Percentiles rank a stretch among this genome's conserved stretches.
Conservation (phyloP, 2,888 invertebrate species). For the Drosophila algonquin region DNA sequence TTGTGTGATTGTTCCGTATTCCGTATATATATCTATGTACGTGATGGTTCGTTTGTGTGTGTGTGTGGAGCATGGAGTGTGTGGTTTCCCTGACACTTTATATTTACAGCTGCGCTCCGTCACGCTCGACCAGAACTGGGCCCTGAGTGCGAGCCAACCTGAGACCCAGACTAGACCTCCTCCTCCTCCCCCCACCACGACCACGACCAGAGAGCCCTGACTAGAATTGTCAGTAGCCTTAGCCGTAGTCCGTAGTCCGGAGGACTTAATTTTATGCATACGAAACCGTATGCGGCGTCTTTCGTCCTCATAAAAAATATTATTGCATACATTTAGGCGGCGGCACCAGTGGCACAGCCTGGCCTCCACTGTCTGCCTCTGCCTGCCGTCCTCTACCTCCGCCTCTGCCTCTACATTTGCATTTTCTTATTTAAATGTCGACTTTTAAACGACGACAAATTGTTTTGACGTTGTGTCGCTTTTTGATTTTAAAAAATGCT, state of each 20-base stretch:
- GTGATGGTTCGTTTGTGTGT: not conserved
- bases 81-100: conserved; percentile 65
- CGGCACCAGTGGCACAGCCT: conserved; percentile 37
- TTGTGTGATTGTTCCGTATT: conserved; percentile 11
- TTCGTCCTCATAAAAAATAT: conserved; percentile 70
- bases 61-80: conserved; percentile 20
- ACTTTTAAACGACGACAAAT: conserved; percentile 79
- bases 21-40: too few species aligned
- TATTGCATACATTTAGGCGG: conserved; percentile 77
- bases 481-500: conserved; percentile 72
- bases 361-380: conserved; percentile 10
- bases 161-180: conserved; percentile 6
- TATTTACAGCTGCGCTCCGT: conserved; percentile 73
- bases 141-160: conserved; percentile 4
- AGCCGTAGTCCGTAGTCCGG: conserved; percentile 43
- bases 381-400: conserved; percentile 48
- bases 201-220: not conserved
- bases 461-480: conserved; percentile 79
- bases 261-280: conserved; percentile 75
- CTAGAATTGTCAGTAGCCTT: not conserved
- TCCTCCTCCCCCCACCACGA: not conserved
- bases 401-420: conserved; percentile 55
- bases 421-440: conserved; percentile 80
- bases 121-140: conserved; percentile 63
- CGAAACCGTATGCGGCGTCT: conserved; percentile 70